Conservation (phyloP, 2,888 invertebrate species). For the Acronicta alni region DNA sequence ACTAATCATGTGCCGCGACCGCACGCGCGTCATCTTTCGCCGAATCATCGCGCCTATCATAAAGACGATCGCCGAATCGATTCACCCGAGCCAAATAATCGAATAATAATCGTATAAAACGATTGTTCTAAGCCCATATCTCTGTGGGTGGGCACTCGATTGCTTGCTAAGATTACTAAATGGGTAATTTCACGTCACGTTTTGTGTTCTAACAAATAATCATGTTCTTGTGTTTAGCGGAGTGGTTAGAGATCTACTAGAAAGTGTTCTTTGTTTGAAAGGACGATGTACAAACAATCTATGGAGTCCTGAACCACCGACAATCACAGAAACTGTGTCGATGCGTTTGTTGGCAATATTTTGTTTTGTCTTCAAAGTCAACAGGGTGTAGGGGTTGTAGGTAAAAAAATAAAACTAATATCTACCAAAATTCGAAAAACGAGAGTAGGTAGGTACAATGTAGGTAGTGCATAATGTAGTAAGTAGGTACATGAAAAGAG, state of each 20-base stretch:
- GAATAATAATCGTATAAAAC: conserved; percentile 64
- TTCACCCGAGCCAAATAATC: conserved; percentile 82
- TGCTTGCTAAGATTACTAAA: conserved; percentile 68
- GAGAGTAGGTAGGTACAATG: no score
- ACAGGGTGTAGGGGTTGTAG: no score
- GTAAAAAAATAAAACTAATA: no score
- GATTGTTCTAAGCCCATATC: conserved; percentile 75
- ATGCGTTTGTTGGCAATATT: not conserved
- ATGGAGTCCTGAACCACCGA: not conserved
- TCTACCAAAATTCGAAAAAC: no score
- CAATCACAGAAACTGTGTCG: not conserved
- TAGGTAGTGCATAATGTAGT: no score
- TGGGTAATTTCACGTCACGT: conserved; percentile 74
- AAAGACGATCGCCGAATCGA: conserved; percentile 80
- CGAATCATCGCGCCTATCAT: conserved; percentile 75
- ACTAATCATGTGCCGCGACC: conserved; percentile 71
- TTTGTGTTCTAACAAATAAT: conserved; percentile 64
- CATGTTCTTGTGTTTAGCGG: conserved; percentile 54
- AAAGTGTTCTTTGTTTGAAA: conserved; percentile 19
- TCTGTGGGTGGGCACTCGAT: conserved; percentile 78
- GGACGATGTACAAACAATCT: not conserved
- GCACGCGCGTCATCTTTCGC: conserved; percentile 66
- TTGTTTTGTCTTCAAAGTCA: no score
- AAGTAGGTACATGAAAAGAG: not conserved
- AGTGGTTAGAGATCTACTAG: conserved; percentile 8